phyloP scores from a whole-genome alignment of 2,797 vertebrate species.

The Pygocentrus nattereri region DNA sequence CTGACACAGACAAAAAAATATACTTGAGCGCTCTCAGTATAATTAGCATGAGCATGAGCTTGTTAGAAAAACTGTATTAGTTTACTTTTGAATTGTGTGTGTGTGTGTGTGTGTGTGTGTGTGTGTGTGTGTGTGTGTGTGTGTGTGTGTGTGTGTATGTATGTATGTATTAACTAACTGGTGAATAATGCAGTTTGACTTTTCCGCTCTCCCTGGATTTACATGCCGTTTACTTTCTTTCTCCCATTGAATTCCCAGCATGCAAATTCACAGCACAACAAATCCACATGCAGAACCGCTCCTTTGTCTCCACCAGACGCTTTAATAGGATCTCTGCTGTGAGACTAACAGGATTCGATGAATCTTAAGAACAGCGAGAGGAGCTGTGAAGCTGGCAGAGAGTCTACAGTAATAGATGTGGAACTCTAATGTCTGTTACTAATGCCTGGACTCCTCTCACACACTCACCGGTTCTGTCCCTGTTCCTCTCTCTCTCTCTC shows the following conservation, averaged over 20 bases:
- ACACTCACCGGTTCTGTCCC: background rate
- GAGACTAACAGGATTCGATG: constrained; percentile 53
- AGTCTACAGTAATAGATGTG: constrained; percentile 45
- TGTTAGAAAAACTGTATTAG: no score
- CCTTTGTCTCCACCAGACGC: constrained; percentile 38
- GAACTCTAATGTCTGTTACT: constrained; percentile 44
- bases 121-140: no score
- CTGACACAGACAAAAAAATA: no score
- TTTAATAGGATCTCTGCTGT: constrained; percentile 51
- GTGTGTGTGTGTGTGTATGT: no score
- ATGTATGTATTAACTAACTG: no score
- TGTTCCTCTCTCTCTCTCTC: background rate
- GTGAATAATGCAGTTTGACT: no score
- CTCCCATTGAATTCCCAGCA: constrained; percentile 18
- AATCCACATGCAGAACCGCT: constrained; percentile 37
- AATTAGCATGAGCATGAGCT: no score
- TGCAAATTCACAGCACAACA: constrained; percentile 35
- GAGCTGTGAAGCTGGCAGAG: constrained; percentile 46
- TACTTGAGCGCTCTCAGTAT: no score
- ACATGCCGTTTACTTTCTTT: constrained; percentile 35
- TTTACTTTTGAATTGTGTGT: no score
- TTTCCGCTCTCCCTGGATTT: constrained; percentile 21
- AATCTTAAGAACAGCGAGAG: constrained; percentile 31
- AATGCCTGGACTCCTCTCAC: constrained; percentile 21
- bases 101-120: no score